Evolutionary conservation across 2,888 invertebrate genomes (phyloP).

Genomic region (Anaspis maculata): DNA sequence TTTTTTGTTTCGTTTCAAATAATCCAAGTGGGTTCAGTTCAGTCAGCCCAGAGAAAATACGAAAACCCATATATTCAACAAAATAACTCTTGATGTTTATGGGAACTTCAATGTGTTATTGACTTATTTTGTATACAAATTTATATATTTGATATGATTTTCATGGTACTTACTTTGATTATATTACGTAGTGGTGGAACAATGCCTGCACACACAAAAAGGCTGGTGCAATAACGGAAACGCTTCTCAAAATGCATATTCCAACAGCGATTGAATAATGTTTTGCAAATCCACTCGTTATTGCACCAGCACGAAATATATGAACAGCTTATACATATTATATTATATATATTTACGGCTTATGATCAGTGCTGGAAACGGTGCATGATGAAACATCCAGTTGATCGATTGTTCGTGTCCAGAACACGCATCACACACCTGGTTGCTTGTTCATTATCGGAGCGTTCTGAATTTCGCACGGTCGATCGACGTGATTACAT

Average conservation of each 20-base stretch:
- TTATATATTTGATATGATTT: too few species aligned
- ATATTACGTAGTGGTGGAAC: slow-evolving; percentile 24
- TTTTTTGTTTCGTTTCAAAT: not conserved
- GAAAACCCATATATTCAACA: slow-evolving; percentile 13
- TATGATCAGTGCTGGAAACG: slow-evolving; percentile 15
- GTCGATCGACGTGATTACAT: not conserved
- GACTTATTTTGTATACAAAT: too few species aligned
- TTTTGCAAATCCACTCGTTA: too few species aligned
- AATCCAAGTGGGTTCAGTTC: not conserved
- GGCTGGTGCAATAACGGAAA: slow-evolving; percentile 18
- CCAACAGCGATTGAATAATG: too few species aligned
- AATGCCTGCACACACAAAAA: slow-evolving; percentile 22
- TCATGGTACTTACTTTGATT: too few species aligned
- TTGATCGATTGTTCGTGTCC: slow-evolving; percentile 4
- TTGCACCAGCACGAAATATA: slow-evolving; percentile 24
- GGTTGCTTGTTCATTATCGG: not conserved
- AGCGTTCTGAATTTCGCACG: not conserved
- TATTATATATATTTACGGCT: slow-evolving; percentile 25
- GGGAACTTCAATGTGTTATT: slow-evolving; percentile 22
- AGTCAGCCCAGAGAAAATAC: slow-evolving; percentile 10
- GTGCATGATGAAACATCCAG: slow-evolving; percentile 10
- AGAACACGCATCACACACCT: not conserved
- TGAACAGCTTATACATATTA: too few species aligned
- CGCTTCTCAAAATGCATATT: too few species aligned
- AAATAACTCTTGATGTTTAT: slow-evolving; percentile 24